Evolutionary conservation across 2,113 vertebrate species (phyloP), one percentile per base, ranked within the genome.

Genomic region (Spizaetus ornatus): DNA sequence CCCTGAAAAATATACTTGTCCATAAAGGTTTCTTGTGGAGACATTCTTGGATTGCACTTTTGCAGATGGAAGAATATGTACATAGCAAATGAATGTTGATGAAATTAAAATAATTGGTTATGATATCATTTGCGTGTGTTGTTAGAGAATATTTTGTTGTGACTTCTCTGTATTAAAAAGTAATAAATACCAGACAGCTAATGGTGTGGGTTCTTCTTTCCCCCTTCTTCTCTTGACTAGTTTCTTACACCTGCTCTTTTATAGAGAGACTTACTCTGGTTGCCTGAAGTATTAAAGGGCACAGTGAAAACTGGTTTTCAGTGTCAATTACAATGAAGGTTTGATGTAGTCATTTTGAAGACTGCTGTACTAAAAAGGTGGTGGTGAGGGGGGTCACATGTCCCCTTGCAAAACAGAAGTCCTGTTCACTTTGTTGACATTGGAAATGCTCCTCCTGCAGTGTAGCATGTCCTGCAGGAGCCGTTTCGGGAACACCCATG

Each of bases 91-190:
- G 97, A 98, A 98, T 98, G 98, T 98, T 96, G 96, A 97, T 96
- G 94, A 98, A 98, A 93, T 95, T 86, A 96, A 97, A 98, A 97
- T 96, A 96, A 97, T 98, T 98, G 97, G 96, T 96, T 98, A 97
- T 97, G 96, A 97, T 98, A 96, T 86, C 79, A 95, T 97, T 98
- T 97, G 92, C 50, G 47, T 97, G 97, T 98, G 97, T 76, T 98
- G 95, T 95, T 98, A 98, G 93, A 97, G 93, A 97, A 97, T 97
- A 98, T 98, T 98, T 97, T 98, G 96, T 97, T 98, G 98, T 98
- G 97, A 98, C 92, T 98, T 98, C 95, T 98, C 97, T 98, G 98
- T 98, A 97, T 98, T 98, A 98, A 98, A 98, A 98, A 98, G 76
- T 89, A 98, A 98, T 98, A 98, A 98, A 98, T 96, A 94, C 92